Conservation (phyloP, 2,888 invertebrate genomes). For the Drosophila cyrtoloma region DNA sequence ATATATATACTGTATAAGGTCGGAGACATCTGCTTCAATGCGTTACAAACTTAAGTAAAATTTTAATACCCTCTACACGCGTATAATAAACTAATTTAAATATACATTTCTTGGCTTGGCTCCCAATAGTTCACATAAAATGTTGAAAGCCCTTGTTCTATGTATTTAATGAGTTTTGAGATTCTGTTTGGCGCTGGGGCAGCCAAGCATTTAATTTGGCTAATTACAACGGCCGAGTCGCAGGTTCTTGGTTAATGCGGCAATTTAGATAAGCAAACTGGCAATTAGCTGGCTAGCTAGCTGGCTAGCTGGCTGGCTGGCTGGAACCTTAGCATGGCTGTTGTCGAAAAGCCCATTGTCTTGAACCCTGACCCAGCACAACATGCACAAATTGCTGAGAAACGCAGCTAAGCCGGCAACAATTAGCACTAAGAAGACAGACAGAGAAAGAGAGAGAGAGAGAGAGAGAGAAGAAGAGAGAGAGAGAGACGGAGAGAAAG, state of each 20-base stretch:
- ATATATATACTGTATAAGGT: background rate
- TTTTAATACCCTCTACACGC: background rate
- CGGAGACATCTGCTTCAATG: background rate
- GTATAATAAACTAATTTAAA: background rate
- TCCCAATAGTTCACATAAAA: constrained; percentile 14
- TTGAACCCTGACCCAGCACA: constrained; percentile 78
- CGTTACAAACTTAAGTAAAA: fast-evolving
- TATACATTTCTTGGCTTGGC: background rate
- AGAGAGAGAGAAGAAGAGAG: constrained; percentile 9
- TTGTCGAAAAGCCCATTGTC: constrained; percentile 67
- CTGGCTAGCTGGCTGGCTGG: constrained; percentile 20
- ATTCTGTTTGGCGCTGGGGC: constrained; percentile 51
- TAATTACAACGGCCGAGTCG: constrained; percentile 71
- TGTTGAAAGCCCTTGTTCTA: constrained; percentile 10
- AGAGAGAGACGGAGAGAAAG: background rate
- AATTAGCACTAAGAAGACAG: constrained; percentile 45
- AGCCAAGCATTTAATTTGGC: constrained; percentile 76
- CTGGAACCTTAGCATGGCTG: constrained; percentile 36
- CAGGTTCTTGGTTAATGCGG: constrained; percentile 80
- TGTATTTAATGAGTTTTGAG: constrained; percentile 36
- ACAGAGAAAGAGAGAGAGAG: constrained; percentile 7
- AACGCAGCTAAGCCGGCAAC: constrained; percentile 47
- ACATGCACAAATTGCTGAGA: constrained; percentile 63
- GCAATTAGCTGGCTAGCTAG: constrained; percentile 66
- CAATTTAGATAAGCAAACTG: constrained; percentile 79